Base-by-base conservation (phyloP, 2,888 invertebrate species). In the Thera britannica region DNA sequence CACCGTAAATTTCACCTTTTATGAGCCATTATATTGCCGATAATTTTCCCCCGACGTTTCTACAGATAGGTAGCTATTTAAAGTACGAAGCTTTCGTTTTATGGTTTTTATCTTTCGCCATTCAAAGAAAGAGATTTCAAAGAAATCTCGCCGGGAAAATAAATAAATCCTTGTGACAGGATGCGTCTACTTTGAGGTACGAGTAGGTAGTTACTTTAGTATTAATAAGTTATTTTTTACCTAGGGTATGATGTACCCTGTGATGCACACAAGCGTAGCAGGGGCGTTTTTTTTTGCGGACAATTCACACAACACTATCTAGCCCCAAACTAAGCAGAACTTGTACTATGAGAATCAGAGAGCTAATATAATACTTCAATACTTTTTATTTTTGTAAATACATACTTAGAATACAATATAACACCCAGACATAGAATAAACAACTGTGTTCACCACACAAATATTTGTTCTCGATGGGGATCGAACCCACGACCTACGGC, bases 1-100 rank as follows among this genome's bases (percentile, higher is more conserved):
- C 82, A 82, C 79, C 88, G 83, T 90, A 91, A 91, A 90, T 89
- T 88, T 80, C 73, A 83, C 82, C 85, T 85, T 90, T 90, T 90
- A 90, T 89, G 88, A 88, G 77, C 89, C 88, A 87, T 90, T 88
- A 90, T 86, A 86, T 83, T 83, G 83, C 79, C 84, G 84, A 88
- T 88, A 87, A 88, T 86, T 86, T 71, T 67, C 66, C 66, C 62
- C 60, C 64, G 68, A 71, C 66, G 62, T 80, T 79, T 80, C 81
- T 80, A 79, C 61, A 78, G 77, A 82, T 77, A 55, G 3, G 4
- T 35, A 36, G 9, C 81, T 79, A 82, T 84, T 84, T 83, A 78
- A 77, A 78, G 71, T 75, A 72, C 69, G 70, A 74, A 76, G 75
- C 75, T 68, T 72, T 64, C 67, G 72, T 72, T 75, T 77, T 77